Conservation (phyloP, 2,888 invertebrate genomes). For the Tenthredo notha region DNA sequence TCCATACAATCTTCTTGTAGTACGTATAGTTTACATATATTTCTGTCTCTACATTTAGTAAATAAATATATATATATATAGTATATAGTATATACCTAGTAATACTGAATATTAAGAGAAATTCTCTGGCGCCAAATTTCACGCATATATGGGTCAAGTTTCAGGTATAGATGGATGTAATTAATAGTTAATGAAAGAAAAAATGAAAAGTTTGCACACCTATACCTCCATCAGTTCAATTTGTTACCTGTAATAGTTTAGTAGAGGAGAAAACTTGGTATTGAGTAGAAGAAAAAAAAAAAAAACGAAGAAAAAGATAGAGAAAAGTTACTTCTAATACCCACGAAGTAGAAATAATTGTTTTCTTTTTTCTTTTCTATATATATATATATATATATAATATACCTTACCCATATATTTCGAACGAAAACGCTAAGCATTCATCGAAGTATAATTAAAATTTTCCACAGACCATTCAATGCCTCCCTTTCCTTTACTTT, state of each 20-base stretch:
- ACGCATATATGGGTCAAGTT: background rate
- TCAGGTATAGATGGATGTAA: background rate
- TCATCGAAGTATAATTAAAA: constrained; percentile 44
- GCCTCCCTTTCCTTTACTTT: background rate
- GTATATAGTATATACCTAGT: too few relatives aligned
- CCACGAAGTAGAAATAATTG: constrained; percentile 7
- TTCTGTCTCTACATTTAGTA: background rate
- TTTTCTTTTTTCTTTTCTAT: background rate
- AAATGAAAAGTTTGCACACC: background rate
- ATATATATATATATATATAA: background rate
- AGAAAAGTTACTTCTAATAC: background rate
- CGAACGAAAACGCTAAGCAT: constrained; percentile 4
- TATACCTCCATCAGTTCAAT: background rate
- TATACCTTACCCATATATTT: background rate
- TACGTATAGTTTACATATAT: background rate
- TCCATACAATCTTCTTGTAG: background rate
- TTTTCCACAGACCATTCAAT: constrained; percentile 25
- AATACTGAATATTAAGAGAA: background rate
- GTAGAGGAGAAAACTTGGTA: background rate
- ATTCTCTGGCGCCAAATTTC: background rate
- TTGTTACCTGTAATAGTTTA: background rate
- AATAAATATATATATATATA: background rate
- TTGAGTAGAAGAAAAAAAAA: background rate
- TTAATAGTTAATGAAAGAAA: background rate
- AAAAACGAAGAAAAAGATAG: background rate